Evolutionary conservation across 2,888 invertebrate species (phyloP).

Genomic region (Polylopha cassiicola): DNA sequence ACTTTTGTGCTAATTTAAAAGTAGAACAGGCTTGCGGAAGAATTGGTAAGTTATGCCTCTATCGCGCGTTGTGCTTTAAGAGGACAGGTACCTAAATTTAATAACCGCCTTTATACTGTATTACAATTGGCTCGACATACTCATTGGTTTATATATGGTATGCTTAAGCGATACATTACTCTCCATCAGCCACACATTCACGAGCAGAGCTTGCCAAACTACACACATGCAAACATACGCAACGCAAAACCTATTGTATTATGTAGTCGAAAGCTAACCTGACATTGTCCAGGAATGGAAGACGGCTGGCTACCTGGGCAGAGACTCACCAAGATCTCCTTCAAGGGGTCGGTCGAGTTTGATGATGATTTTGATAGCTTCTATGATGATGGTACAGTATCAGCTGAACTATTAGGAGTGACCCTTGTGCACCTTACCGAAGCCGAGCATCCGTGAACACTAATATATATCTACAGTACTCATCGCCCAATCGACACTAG

Average conservation of each 20-base stretch:
- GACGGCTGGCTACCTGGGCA: conserved; percentile 75
- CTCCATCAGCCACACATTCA: conserved; percentile 32
- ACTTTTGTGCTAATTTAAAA: conserved; percentile 14
- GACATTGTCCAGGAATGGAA: conserved; percentile 67
- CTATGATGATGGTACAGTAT: conserved; percentile 71
- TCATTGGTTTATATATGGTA: conserved; percentile 25
- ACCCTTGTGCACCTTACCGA: conserved; percentile 53
- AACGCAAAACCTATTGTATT: conserved; percentile 32
- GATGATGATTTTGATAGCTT: conserved; percentile 73
- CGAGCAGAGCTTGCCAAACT: conserved; percentile 25
- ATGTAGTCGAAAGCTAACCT: conserved; percentile 57
- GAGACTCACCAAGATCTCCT: conserved; percentile 72
- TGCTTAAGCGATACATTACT: conserved; percentile 23
- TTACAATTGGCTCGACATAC: conserved; percentile 19
- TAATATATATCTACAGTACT: conserved; percentile 35
- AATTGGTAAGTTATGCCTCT: conserved; percentile 39
- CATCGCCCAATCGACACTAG: conserved; percentile 9
- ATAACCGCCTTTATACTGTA: too few relatives aligned
- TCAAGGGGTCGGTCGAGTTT: conserved; percentile 70
- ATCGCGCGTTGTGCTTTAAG: neutral
- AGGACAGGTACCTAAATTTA: conserved; percentile 3
- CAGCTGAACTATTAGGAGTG: conserved; percentile 50
- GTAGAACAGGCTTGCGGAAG: conserved; percentile 40
- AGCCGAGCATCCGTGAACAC: conserved; percentile 49
- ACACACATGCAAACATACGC: conserved; percentile 33